A percentile compares a stretch with the other conserved stretches of the same genome.
Evolutionary conservation across 2,888 invertebrate genomes (phyloP).

Genomic region (Aromia moschata): DNA sequence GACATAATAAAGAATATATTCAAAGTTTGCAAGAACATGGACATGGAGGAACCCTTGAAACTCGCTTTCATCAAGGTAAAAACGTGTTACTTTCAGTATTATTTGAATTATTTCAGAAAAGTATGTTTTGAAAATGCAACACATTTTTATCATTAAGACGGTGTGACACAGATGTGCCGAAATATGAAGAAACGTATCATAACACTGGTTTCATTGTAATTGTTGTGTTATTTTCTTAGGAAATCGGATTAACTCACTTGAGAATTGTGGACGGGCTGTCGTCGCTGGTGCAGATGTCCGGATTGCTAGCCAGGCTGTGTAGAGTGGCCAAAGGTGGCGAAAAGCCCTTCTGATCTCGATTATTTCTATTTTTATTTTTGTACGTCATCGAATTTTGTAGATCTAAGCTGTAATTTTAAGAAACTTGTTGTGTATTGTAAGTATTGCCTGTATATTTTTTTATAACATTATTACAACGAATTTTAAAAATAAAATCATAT

Average conservation of each 20-base stretch:
- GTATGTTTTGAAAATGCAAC: not conserved
- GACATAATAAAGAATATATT: conserved; percentile 97
- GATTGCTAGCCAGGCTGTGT: conserved; percentile 86
- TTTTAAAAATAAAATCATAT: no score
- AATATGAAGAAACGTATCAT: not conserved
- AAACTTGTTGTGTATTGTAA: no score
- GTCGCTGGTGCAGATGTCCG: conserved; percentile 90
- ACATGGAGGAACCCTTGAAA: conserved; percentile 82
- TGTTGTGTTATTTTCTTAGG: conserved; percentile 63
- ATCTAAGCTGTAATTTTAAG: no score
- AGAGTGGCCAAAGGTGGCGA: conserved; percentile 41
- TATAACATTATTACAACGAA: no score
- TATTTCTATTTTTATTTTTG: conserved; percentile 1
- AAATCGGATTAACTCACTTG: conserved; percentile 92
- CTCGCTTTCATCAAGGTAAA: conserved; percentile 79
- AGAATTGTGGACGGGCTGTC: conserved; percentile 89
- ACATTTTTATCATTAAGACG: not conserved
- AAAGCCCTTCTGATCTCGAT: conserved; percentile 2
- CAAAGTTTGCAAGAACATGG: conserved; percentile 88
- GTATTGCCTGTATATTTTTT: no score
- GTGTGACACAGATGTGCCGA: not conserved
- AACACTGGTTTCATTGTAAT: not conserved
- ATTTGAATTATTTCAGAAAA: conserved; percentile 5
- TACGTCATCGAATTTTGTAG: no score
- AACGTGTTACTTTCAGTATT: conserved; percentile 57